These are phyloP conservation scores for Danio choprae DNA, from an alignment of 2,797 vertebrate species.

Conservation along the genomic window DNA sequence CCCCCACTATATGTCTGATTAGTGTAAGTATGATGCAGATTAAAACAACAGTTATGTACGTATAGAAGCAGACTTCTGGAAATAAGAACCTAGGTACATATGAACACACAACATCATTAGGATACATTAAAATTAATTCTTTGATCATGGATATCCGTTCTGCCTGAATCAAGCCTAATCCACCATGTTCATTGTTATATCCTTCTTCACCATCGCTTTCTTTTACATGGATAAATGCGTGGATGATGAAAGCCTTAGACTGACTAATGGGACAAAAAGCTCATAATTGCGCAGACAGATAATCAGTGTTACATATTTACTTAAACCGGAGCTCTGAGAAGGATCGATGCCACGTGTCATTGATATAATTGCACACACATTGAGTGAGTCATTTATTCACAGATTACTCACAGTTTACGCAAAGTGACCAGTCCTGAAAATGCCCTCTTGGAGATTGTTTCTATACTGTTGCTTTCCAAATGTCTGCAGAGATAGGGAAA, in stretches of 20 bases:
- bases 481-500: constrained; percentile 58
- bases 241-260: constrained; percentile 17
- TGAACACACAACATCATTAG: not conserved
- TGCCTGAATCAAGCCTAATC: constrained; percentile 7
- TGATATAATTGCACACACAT: constrained; percentile 16
- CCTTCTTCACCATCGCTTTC: not conserved
- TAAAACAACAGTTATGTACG: not conserved
- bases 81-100: not conserved
- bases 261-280: constrained; percentile 10
- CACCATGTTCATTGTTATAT: constrained; percentile 15
- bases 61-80: not conserved
- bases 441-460: constrained; percentile 58
- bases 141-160: constrained; percentile 23
- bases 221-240: constrained; percentile 14
- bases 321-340: not conserved
- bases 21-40: not conserved
- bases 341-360: not conserved
- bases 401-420: constrained; percentile 68
- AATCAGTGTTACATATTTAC: not conserved
- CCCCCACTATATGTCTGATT: not conserved
- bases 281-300: not conserved
- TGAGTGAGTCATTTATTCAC: not conserved
- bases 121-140: constrained; percentile 1
- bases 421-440: constrained; percentile 71
- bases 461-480: constrained; percentile 72